These are phyloP conservation scores for Oostethus manadensis DNA, from an alignment of 2,113 vertebrate species.

Conservation along the genomic window DNA sequence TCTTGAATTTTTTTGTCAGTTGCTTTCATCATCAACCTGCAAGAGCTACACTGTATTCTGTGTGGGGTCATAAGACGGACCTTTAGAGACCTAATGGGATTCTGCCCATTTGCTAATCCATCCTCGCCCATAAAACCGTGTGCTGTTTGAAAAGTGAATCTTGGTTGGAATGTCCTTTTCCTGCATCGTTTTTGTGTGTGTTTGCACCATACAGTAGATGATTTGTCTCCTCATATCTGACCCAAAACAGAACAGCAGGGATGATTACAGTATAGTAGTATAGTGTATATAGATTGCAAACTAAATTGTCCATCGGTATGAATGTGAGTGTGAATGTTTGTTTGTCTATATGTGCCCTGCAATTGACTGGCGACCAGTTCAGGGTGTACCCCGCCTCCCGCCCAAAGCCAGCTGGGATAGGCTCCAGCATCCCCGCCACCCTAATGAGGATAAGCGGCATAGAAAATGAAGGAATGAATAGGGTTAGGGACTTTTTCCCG, in stretches of 20 bases:
- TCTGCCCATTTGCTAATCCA: background rate
- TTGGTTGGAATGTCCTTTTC: background rate
- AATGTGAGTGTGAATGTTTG: no score
- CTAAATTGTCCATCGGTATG: no score
- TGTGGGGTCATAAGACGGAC: background rate
- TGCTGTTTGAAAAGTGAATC: slow-evolving; percentile 8
- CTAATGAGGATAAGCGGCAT: no score
- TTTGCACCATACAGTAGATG: slow-evolving; percentile 5
- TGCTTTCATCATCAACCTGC: background rate
- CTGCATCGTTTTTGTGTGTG: background rate
- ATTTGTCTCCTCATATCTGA: slow-evolving; percentile 38
- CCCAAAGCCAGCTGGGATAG: no score
- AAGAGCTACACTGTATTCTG: background rate
- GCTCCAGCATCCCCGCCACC: no score
- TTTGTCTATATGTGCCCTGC: no score
- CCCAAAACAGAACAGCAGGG: slow-evolving; percentile 46
- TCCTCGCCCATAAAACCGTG: background rate
- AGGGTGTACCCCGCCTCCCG: no score
- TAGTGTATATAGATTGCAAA: no score
- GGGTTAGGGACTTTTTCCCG: slow-evolving; percentile 58
- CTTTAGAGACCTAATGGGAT: background rate
- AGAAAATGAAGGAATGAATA: no score
- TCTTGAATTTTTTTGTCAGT: background rate
- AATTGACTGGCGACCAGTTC: no score
- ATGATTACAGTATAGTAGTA: slow-evolving; percentile 48